Evolutionary conservation across 2,113 vertebrate species (phyloP).

Genomic region (Ctenomys sociabilis): DNA sequence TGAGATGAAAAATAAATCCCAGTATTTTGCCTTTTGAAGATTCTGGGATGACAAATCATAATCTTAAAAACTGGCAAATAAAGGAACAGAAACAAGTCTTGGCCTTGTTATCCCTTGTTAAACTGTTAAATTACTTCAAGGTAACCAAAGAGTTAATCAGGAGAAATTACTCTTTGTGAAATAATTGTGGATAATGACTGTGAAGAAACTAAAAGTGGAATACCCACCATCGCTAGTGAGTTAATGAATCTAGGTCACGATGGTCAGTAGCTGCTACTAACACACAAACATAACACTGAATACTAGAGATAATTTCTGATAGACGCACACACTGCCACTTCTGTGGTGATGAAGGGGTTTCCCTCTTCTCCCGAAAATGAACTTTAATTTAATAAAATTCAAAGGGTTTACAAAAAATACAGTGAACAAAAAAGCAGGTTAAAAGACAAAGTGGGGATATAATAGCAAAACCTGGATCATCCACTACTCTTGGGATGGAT

Average conservation of each 20-base stretch:
- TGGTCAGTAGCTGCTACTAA: background rate
- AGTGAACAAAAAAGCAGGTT: background rate
- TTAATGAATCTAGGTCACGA: background rate
- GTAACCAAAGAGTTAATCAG: background rate
- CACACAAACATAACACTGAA: background rate
- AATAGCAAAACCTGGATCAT: background rate
- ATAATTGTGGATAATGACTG: slow-evolving; percentile 4
- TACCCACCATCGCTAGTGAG: background rate
- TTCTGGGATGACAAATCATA: background rate
- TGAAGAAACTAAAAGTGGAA: background rate
- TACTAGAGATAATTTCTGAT: background rate
- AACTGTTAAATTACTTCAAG: background rate
- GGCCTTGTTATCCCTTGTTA: background rate
- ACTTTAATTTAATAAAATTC: slow-evolving; percentile 8
- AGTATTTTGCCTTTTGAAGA: background rate
- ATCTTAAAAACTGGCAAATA: slow-evolving; percentile 11
- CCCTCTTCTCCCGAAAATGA: background rate
- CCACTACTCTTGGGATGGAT: background rate
- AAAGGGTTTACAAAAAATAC: background rate
- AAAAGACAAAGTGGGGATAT: background rate
- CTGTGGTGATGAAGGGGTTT: background rate
- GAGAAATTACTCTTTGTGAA: background rate
- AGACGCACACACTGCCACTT: background rate
- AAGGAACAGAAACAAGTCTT: background rate
- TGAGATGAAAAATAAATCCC: background rate